phyloP scores from a whole-genome alignment of 2,797 vertebrate genomes.

The Chelonia mydas region DNA sequence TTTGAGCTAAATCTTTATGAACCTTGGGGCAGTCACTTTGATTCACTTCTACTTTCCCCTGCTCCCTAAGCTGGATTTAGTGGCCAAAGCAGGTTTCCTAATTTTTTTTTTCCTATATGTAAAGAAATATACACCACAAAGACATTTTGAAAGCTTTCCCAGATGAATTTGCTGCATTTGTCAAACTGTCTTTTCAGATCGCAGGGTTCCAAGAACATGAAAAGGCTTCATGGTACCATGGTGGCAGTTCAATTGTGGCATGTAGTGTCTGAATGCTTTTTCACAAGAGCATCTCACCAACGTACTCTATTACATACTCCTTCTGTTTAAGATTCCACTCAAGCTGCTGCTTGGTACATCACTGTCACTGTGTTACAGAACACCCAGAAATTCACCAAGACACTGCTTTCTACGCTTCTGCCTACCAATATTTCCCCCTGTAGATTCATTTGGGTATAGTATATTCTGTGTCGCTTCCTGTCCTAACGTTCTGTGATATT shows the following conservation, averaged over 20 bases:
- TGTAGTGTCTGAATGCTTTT: neutral
- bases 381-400: neutral
- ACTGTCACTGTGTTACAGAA: neutral
- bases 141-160: constrained; percentile 7
- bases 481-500: constrained; percentile 52
- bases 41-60: neutral
- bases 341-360: neutral
- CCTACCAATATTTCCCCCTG: neutral
- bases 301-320: constrained; percentile 1
- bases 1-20: neutral
- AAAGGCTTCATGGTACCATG: rapidly evolving
- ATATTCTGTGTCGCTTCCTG: constrained; percentile 16
- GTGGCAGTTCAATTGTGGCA: neutral
- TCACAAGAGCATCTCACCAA: neutral
- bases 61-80: constrained; percentile 10
- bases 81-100: neutral
- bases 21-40: neutral
- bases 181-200: neutral
- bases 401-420: neutral
- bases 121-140: constrained; percentile 19
- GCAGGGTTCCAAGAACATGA: neutral
- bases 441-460: neutral
- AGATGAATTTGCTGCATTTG: neutral
- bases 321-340: neutral
- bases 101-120: neutral